Base-by-base conservation (phyloP, 2,797 vertebrate species). In the Paguma larvata region DNA sequence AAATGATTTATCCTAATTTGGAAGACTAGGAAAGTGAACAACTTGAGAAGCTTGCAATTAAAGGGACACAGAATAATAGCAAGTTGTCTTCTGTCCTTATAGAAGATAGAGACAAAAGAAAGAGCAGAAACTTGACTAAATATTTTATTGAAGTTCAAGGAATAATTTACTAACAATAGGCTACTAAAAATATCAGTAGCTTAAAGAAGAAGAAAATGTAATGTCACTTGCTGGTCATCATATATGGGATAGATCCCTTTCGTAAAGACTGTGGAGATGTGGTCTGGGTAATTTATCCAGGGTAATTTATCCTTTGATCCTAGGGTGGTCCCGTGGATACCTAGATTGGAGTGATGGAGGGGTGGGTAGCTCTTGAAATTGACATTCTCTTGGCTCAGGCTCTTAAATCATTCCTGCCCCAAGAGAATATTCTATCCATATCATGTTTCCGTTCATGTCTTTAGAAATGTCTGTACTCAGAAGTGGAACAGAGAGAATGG, bases 91-190 rank as follows among this genome's bases (percentile, higher is more conserved):
- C 92, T 84, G 11, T 91, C 72, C 34, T 91, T 41, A 27, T 19
- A 48, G 72, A 85, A 89, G 41, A 46, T 7, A 80, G 73, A 73
- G 70, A 68, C 11, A 34, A 88, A 96, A 86, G 46, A 85, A 94
- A 75, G 59, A 46, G 12, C 23, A 86, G 75, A 77, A 93, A 78
- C 15, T 27, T 56, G 34, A 48, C 19, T 89, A 30, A 84, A 91
- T 25, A 53, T 78, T 68, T 95, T 72, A 8, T 85, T 91, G 90
- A 79, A 48, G 44, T 82, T 48, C 38, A 63, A 63, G 88, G 65
- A 77, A 14, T 53, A 62, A 63, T 23, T 65, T 94, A 67, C 51
- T 93, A 63, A 51, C 19, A 59, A 30, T 1, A 78, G 27, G 34
- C 30, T 62, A 56, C 41, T 51, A 48, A 83, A 79, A 72, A 79